Evolutionary conservation across 1,140 invertebrate genomes (phyloP), one percentile per base, ranked within the genome.

Genomic region (Drosophila persimilis): DNA sequence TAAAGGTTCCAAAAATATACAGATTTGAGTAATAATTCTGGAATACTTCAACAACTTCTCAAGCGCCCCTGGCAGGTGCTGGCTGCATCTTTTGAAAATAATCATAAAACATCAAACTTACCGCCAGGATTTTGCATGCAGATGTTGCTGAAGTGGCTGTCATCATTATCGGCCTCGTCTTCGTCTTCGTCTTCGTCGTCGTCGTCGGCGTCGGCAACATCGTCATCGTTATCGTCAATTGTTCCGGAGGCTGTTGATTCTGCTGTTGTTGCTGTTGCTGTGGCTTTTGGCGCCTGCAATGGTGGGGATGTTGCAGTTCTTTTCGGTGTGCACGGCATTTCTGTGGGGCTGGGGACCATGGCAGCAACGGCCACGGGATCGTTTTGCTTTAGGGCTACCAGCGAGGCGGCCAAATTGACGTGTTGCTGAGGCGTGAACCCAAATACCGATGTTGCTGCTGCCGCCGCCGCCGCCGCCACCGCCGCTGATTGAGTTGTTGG

Each of bases 321-420:
- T 53, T 59, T 22, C 35, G 77, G 11, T 50, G 58, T 26, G 13
- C 35, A 35, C 46, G 66, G 22, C 48, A 57, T 20, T 66, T 71
- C 6, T 47, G 71, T 45, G 52, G 64, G 35, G 3, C 35, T 13
- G 9, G 31, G 31, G 3, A 35, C 54, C 62, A 72, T 47, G 65
- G 81, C 46, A 52, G 81, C 72, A 73, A 78, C 70, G 51, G 75
- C 72, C 73, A 61, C 55, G 51, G 78, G 78, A 75, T 90, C 83
- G 66, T 83, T 86, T 79, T 86, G 84, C 77, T 86, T 83, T 86
- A 86, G 83, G 75, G 83, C 83, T 48, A 81, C 83, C 88, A 86
- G 88, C 88, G 83, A 86, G 84, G 83, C 83, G 78, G 83, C 83
- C 83, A 86, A 86, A 86, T 88, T 86, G 78, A 88, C 83, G 78